A percentile compares a stretch with the other conserved stretches of the same genome.
These are phyloP conservation scores for Micoletzkya japonica DNA, from an alignment of 2,888 invertebrate species.

Conservation along the genomic window DNA sequence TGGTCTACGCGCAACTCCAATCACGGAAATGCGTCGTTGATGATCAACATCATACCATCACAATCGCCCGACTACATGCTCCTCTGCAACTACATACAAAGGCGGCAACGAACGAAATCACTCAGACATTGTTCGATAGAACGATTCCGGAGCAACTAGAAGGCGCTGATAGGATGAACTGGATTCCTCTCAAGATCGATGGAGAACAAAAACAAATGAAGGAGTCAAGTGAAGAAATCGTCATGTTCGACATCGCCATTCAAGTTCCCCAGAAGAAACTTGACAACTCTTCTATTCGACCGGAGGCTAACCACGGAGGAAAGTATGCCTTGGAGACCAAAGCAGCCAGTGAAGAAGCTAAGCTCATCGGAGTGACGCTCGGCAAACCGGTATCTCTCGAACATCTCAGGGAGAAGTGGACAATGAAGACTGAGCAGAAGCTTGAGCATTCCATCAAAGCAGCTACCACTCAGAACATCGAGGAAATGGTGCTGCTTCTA, in stretches of 20 bases:
- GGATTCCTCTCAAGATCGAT: slow-evolving; percentile 44
- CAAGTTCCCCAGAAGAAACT: slow-evolving; percentile 34
- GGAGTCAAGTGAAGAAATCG: slow-evolving; percentile 45
- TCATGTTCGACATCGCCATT: slow-evolving; percentile 47
- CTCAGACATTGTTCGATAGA: neutral
- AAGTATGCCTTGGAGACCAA: slow-evolving; percentile 43
- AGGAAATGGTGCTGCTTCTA: neutral
- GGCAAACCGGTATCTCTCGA: slow-evolving; percentile 32
- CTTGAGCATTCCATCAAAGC: slow-evolving; percentile 17
- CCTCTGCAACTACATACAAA: slow-evolving; percentile 34
- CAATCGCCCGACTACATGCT: slow-evolving; percentile 35
- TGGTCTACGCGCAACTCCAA: slow-evolving; percentile 52
- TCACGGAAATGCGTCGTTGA: slow-evolving; percentile 36
- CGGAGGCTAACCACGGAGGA: slow-evolving; percentile 45
- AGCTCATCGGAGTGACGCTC: slow-evolving; percentile 32
- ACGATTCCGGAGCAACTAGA: slow-evolving; percentile 34
- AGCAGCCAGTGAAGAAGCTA: slow-evolving; percentile 42
- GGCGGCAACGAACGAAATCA: slow-evolving; percentile 36
- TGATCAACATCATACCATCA: slow-evolving; percentile 36
- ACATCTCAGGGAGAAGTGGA: slow-evolving; percentile 35
- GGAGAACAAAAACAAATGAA: slow-evolving; percentile 30
- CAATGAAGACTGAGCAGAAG: slow-evolving; percentile 31
- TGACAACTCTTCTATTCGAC: slow-evolving; percentile 22
- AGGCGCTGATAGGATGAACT: slow-evolving; percentile 25
- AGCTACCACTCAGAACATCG: slow-evolving; percentile 17